phyloP scores from a whole-genome alignment of 1,140 invertebrate species.

The Homalodisca vitripennis region DNA sequence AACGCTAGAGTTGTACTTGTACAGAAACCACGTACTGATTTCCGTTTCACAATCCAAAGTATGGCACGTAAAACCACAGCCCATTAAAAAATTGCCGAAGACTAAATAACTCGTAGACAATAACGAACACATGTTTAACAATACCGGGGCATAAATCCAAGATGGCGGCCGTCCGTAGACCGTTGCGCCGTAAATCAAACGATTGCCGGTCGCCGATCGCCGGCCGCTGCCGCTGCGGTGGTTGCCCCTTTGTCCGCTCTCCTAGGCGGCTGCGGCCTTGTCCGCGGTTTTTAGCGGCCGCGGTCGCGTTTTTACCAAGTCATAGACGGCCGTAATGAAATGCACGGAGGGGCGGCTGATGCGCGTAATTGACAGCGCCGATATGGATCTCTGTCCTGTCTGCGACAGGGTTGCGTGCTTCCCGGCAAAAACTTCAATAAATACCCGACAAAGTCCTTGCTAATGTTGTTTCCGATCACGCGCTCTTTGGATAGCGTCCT shows the following conservation, averaged over 20 bases:
- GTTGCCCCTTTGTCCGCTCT: too few species aligned
- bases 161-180: slow-evolving; percentile 1
- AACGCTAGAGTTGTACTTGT: too few species aligned
- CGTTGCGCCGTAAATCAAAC: slow-evolving; percentile 18
- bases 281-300: not conserved
- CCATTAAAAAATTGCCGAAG: slow-evolving; percentile 6
- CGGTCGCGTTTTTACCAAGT: not conserved
- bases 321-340: slow-evolving; percentile 6
- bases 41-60: not conserved
- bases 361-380: not conserved
- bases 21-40: too few species aligned
- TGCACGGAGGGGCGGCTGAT: not conserved
- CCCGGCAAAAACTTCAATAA: not conserved
- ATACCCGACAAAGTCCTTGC: not conserved
- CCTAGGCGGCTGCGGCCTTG: slow-evolving; percentile 5
- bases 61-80: too few species aligned
- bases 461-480: slow-evolving; percentile 7
- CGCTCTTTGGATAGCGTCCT: too few species aligned
- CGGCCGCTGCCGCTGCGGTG: too few species aligned
- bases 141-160: not conserved
- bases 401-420: too few species aligned
- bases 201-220: not conserved
- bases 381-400: too few species aligned
- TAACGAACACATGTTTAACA: slow-evolving; percentile 15
- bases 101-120: slow-evolving; percentile 9